Conservation (phyloP, 2,113 vertebrate species). For the Calyptomena viridis region DNA sequence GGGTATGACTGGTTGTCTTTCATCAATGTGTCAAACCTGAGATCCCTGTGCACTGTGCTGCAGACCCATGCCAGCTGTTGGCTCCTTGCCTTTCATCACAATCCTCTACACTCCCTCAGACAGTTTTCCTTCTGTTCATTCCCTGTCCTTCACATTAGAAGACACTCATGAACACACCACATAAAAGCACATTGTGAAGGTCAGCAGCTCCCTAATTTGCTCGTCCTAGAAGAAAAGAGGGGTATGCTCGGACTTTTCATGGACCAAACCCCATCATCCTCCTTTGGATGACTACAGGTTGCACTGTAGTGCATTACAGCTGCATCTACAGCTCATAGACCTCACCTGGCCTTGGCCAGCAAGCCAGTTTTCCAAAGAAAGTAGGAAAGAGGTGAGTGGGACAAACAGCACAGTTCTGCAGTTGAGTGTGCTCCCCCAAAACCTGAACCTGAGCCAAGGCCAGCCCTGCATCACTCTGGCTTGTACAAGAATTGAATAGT, state of each 20-base stretch:
- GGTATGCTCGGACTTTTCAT: not conserved
- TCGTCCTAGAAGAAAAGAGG: not conserved
- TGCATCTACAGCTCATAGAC: not conserved
- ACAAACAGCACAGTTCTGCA: not conserved
- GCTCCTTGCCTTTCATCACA: not conserved
- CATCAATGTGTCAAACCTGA: not conserved
- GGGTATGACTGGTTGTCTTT: constrained; percentile 73
- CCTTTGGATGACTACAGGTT: not conserved
- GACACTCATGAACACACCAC: not conserved
- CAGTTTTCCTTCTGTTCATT: constrained; percentile 18
- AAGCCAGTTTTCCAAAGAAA: not conserved
- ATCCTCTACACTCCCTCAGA: not conserved
- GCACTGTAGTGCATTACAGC: no score
- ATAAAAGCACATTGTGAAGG: not conserved
- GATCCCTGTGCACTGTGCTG: not conserved
- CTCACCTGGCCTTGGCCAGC: not conserved
- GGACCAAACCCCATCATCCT: not conserved
- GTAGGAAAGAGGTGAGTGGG: not conserved
- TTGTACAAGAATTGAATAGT: not conserved
- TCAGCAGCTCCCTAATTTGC: not conserved
- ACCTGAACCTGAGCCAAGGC: not conserved
- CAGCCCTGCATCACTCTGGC: not conserved
- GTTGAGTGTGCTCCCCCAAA: not conserved
- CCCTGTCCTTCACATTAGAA: constrained; percentile 26
- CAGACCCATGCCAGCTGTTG: not conserved